Evolutionary conservation across 2,888 invertebrate species (phyloP), one percentile per base, ranked within the genome.

Genomic region (Leptinotarsa rubiginosa): DNA sequence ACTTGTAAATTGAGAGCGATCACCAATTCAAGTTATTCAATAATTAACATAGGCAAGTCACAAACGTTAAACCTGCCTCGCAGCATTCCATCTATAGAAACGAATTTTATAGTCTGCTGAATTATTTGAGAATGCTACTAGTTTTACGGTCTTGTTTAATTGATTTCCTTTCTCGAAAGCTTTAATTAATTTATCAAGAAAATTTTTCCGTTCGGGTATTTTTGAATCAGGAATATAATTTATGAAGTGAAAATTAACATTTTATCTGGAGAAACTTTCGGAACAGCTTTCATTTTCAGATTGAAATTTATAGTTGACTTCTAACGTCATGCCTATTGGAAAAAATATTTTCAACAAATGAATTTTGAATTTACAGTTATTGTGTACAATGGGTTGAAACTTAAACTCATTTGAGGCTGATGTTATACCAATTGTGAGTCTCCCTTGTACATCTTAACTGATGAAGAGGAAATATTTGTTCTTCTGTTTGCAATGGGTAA

Each of bases 41-140:
- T 68, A 25, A 68, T 41, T 41, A 68, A 54, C 68, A 22, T 22
- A 52, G 52, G n/a, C 68, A 54, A 54, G 18, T 41, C 54, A 41
- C 68, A 68, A 68, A 54, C 68, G 54, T 31, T 25, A 31, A 68
- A 31, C 68, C 52, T 41, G 41, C 54, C 41, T n/a, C 31, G 54
- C 54, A 54, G 47, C 68, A 68, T 68, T 68, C 68, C 68, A 54
- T 68, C 54, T 54, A 18, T 16, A 68, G 62, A 10, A 31, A 54
- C 68, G 68, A 68, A 25, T 68, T 68, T 68, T 68, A 62, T 68
- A 68, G 52, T 41, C 54, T 68, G 47, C 31, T 68, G 68, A 20
- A 68, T 68, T 68, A 41, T 25, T 41, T 68, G 20, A 68, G 68
- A 68, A 54, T 68, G 68, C 41, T 54, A 31, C 52, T 31, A 41